Conservation (phyloP, 2,797 vertebrate species). For the Macroramphosus scolopax region DNA sequence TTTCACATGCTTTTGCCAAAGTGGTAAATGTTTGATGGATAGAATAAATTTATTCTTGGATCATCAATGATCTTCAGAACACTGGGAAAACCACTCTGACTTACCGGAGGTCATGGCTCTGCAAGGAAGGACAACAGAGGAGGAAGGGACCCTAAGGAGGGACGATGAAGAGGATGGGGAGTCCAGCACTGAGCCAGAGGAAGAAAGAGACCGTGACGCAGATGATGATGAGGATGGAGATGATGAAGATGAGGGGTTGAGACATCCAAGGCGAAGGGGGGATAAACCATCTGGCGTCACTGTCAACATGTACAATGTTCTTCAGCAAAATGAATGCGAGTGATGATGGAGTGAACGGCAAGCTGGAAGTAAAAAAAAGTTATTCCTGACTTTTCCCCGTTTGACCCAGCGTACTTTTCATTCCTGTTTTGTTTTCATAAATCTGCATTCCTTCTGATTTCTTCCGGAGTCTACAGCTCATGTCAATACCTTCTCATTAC, state of each 20-base stretch:
- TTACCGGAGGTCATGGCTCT: slow-evolving; percentile 81
- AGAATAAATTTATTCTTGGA: slow-evolving; percentile 8
- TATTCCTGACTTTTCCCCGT: slow-evolving; percentile 7
- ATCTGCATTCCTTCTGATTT: slow-evolving; percentile 47
- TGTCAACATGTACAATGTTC: slow-evolving; percentile 79
- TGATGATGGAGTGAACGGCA: too few relatives aligned
- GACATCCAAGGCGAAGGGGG: slow-evolving; percentile 27
- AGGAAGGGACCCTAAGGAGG: slow-evolving; percentile 57
- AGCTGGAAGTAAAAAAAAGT: slow-evolving; percentile 1
- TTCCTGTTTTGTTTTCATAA: slow-evolving; percentile 26
- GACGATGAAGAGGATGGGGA: slow-evolving; percentile 79
- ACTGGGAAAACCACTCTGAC: slow-evolving; percentile 87
- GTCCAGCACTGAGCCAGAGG: slow-evolving; percentile 87
- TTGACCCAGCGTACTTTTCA: slow-evolving; percentile 16
- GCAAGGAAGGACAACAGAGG: slow-evolving; percentile 71
- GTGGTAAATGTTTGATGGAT: not conserved
- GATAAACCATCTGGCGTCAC: slow-evolving; percentile 55
- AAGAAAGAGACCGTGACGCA: slow-evolving; percentile 83
- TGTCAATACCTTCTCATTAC: slow-evolving; percentile 20
- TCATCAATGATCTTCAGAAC: slow-evolving; percentile 64
- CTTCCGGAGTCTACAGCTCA: slow-evolving; percentile 18
- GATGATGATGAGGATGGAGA: slow-evolving; percentile 84
- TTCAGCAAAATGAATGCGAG: slow-evolving; percentile 78
- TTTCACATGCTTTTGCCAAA: too few relatives aligned
- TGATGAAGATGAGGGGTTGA: slow-evolving; percentile 75